Evolutionary conservation across 2,113 vertebrate species (phyloP).

Genomic region (Lamprologus ornatipinnis): DNA sequence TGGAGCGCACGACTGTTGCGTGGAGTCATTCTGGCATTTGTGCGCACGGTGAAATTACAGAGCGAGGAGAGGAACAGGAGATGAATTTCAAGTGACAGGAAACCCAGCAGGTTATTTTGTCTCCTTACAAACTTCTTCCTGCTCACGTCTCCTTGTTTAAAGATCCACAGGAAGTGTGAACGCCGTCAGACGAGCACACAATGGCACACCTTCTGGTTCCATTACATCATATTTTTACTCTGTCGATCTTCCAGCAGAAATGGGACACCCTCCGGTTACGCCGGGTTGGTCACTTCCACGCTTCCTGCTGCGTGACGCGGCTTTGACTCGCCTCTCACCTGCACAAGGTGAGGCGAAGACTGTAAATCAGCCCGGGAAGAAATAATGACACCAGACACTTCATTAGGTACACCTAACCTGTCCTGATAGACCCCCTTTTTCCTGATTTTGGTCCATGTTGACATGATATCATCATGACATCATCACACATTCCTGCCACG

Average conservation of each 20-base stretch:
- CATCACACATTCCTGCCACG: neutral
- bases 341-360: neutral
- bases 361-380: neutral
- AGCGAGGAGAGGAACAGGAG: neutral
- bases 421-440: neutral
- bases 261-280: neutral
- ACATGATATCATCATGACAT: neutral
- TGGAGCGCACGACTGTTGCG: neutral
- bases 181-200: neutral
- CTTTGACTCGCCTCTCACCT: neutral
- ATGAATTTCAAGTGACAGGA: neutral
- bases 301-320: neutral
- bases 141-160: neutral
- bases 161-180: neutral
- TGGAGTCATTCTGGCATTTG: neutral
- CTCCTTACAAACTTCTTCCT: neutral
- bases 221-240: neutral
- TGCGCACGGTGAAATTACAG: fast-evolving
- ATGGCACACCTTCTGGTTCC: fast-evolving
- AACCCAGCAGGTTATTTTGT: neutral
- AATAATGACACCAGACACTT: neutral
- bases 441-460: neutral
- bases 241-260: neutral
- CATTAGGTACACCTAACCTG: neutral
- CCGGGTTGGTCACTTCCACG: neutral